Evolutionary conservation across 37 sponge, comb jelly and placozoan genomes (phyloP).

Genomic region (Petrosia ficiformis): DNA sequence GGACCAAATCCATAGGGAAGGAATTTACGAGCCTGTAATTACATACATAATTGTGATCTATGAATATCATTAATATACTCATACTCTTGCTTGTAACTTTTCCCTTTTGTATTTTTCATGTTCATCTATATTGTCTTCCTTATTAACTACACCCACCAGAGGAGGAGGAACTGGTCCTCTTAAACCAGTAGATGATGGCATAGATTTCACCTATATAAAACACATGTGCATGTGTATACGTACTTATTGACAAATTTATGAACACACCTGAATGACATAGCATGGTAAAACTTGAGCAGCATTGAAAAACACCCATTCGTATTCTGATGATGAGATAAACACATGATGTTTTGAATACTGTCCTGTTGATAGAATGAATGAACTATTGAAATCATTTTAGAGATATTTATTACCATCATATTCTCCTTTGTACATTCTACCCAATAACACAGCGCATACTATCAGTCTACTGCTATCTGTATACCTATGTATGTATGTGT

Average conservation of each 20-base stretch:
- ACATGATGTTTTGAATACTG: conserved; percentile 2
- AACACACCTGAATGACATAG: conserved; percentile 48
- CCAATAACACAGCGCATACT: conserved; percentile 45
- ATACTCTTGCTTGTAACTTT: conserved; percentile 36
- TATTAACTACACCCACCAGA: neutral
- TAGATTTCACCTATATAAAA: no score
- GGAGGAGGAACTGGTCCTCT: no score
- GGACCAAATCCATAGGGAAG: conserved; percentile 72
- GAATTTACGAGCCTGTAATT: conserved; percentile 53
- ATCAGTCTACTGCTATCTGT: conserved; percentile 26
- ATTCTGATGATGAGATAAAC: conserved; percentile 20
- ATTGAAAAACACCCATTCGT: conserved; percentile 57
- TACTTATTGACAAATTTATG: no score
- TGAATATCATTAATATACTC: neutral
- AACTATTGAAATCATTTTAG: neutral
- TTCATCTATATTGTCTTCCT: no score
- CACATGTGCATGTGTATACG: no score
- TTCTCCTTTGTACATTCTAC: conserved; percentile 18
- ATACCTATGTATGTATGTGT: conserved; percentile 13
- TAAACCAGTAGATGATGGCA: no score
- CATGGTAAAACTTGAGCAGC: conserved; percentile 59
- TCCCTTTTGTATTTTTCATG: no score
- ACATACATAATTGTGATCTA: neutral
- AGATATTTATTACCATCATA: neutral
- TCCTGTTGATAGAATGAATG: conserved; percentile 9